Percentiles rank a stretch among this genome's conserved stretches.
phyloP scores from a whole-genome alignment of 2,888 invertebrate species.

The Stomorhina lunata region DNA sequence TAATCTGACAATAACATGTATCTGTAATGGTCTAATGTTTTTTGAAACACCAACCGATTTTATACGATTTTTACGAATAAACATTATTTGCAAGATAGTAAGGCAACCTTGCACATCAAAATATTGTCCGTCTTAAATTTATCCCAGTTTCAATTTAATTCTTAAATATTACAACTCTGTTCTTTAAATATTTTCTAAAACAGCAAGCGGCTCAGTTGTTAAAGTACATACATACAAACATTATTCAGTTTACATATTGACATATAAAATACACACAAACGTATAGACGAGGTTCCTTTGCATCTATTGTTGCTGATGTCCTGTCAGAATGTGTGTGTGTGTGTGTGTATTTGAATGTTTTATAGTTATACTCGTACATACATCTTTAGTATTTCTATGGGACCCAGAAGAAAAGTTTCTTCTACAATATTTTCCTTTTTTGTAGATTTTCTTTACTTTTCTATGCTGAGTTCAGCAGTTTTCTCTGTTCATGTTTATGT shows the following conservation, averaged over 20 bases:
- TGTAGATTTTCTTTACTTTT: background rate
- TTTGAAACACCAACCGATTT: background rate
- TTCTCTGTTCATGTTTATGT: slow-evolving; percentile 26
- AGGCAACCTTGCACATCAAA: no score
- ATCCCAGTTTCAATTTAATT: background rate
- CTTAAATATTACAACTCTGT: background rate
- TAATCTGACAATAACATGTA: no score
- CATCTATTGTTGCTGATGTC: slow-evolving; percentile 59
- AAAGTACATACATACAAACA: slow-evolving; percentile 20
- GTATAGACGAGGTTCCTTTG: slow-evolving; percentile 11
- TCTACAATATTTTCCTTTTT: slow-evolving; percentile 21
- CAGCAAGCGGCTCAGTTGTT: slow-evolving; percentile 46
- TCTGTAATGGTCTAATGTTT: no score
- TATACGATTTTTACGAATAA: background rate
- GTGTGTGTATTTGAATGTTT: background rate
- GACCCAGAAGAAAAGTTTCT: slow-evolving; percentile 62
- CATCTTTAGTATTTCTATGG: slow-evolving; percentile 43
- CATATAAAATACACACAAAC: slow-evolving; percentile 20
- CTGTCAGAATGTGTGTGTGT: slow-evolving; percentile 34
- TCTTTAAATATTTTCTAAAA: slow-evolving; percentile 26
- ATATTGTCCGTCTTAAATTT: no score
- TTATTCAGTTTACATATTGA: background rate
- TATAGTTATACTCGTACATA: no score
- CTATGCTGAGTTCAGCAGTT: slow-evolving; percentile 60
- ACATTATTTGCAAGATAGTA: background rate